Conservation (phyloP, 2,113 vertebrate genomes). For the Platichthys stellatus region DNA sequence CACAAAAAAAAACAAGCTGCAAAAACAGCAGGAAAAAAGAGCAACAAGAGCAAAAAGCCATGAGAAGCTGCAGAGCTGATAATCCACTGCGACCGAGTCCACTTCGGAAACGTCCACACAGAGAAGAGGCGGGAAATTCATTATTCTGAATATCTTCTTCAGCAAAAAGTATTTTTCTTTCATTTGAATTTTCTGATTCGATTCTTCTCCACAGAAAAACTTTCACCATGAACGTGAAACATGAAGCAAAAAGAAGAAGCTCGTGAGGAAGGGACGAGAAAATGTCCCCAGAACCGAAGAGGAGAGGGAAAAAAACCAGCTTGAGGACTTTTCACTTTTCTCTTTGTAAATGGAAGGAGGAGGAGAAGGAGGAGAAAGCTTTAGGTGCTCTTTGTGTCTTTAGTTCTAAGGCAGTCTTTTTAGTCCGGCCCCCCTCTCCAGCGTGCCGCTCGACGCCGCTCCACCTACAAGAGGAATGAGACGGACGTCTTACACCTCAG, state of each 20-base stretch:
- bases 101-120: conserved; percentile 60
- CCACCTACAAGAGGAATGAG: conserved; percentile 86
- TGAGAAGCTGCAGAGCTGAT: conserved; percentile 33
- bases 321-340: conserved; percentile 45
- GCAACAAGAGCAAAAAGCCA: not conserved
- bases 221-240: conserved; percentile 37
- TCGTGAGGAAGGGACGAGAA: conserved; percentile 43
- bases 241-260: conserved; percentile 52
- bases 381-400: conserved; percentile 71
- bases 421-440: conserved; percentile 78
- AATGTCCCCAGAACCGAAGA: conserved; percentile 61
- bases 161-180: conserved; percentile 38
- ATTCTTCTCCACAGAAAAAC: conserved; percentile 44
- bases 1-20: conserved; percentile 24
- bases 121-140: conserved; percentile 31
- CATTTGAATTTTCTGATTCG: conserved; percentile 10
- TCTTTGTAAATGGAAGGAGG: conserved; percentile 54
- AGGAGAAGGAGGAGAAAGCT: conserved; percentile 44
- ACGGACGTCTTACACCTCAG: conserved; percentile 84
- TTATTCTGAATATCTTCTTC: conserved; percentile 13
- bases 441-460: conserved; percentile 77
- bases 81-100: conserved; percentile 67
- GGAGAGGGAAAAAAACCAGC: conserved; percentile 44
- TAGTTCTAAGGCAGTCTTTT: conserved; percentile 73
- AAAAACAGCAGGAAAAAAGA: conserved; percentile 22